Evolutionary conservation across 2,113 vertebrate genomes (phyloP).

Genomic region (Vombatus ursinus): DNA sequence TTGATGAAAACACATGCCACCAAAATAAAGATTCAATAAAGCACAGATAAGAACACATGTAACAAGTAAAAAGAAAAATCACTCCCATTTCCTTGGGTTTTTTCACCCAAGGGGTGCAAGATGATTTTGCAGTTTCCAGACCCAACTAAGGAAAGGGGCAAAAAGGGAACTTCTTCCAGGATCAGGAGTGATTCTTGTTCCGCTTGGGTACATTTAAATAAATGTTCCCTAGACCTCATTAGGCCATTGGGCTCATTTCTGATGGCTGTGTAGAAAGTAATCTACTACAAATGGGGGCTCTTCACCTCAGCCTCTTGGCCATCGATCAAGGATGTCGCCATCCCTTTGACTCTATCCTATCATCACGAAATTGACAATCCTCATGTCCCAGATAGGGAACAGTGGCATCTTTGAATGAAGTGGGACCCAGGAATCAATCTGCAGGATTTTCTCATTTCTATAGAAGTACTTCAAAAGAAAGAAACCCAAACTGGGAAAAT

Average conservation of each 20-base stretch:
- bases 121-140: constrained; percentile 66
- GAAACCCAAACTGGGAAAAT: neutral
- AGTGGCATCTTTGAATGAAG: neutral
- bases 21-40: constrained; percentile 61
- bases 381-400: neutral
- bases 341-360: neutral
- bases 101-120: constrained; percentile 43
- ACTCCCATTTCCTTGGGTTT: constrained; percentile 65
- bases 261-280: neutral
- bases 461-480: neutral
- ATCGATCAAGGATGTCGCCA: neutral
- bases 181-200: constrained; percentile 9
- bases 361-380: neutral
- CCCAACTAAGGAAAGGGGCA: constrained; percentile 37
- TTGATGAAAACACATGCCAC: constrained; percentile 19
- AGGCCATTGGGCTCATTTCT: constrained; percentile 33
- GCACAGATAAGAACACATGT: constrained; percentile 28
- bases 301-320: constrained; percentile 20
- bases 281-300: constrained; percentile 20
- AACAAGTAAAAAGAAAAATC: constrained; percentile 60
- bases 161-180: constrained; percentile 3
- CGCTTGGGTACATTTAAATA: constrained; percentile 39
- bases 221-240: constrained; percentile 25
- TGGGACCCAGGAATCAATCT: neutral
- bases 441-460: constrained; percentile 21